Evolutionary conservation across 2,113 vertebrate genomes (phyloP).

Genomic region (Solenodon paradoxus): DNA sequence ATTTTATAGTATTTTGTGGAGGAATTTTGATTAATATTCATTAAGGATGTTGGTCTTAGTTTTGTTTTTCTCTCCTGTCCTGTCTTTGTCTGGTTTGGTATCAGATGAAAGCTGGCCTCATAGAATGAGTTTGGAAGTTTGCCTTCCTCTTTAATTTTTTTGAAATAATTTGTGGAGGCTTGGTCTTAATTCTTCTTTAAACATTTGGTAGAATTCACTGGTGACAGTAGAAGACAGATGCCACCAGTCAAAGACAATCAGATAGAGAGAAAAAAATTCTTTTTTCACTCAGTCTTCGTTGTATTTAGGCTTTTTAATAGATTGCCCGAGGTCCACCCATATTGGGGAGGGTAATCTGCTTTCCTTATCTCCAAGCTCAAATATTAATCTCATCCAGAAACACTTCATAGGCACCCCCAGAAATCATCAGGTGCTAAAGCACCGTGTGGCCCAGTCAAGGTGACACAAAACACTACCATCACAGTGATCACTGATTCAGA

Average conservation of each 20-base stretch:
- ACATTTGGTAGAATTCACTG: neutral
- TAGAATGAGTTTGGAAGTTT: neutral
- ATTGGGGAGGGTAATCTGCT: neutral
- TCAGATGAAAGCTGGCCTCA: neutral
- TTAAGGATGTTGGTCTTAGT: neutral
- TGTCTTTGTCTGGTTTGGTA: neutral
- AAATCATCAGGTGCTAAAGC: neutral
- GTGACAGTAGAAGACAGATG: neutral
- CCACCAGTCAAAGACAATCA: neutral
- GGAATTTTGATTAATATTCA: neutral
- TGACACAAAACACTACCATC: neutral
- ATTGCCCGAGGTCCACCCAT: neutral
- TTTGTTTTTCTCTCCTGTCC: neutral
- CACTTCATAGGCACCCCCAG: neutral
- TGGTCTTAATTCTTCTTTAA: neutral
- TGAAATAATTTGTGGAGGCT: neutral
- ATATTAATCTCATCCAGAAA: neutral
- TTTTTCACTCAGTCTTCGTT: neutral
- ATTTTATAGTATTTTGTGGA: neutral
- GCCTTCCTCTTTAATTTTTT: neutral
- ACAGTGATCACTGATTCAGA: neutral
- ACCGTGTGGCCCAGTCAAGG: neutral
- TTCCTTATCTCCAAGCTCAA: neutral
- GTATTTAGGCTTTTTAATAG: neutral
- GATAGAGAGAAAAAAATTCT: neutral